Base-by-base conservation (phyloP, 2,113 vertebrate species). In the Gorsachius goisagi region DNA sequence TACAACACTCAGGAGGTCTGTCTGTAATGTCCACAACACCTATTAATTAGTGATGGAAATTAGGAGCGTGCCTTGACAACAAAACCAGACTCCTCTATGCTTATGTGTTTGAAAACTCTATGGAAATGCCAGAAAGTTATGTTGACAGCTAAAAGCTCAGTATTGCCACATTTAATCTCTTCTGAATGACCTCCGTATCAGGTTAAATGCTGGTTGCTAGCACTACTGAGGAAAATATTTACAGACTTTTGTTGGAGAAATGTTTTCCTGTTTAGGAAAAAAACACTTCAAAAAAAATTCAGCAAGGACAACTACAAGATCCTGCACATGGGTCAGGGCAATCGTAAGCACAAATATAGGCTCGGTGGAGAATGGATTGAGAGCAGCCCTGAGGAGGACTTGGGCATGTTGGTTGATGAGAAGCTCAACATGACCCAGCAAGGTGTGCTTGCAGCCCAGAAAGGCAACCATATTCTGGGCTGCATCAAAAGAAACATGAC, bases 141-240 rank as follows among this genome's bases (percentile, higher is more conserved):
- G 11, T 37, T 75, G 62, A 52, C 62, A 87, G 83, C 47, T 53
- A 72, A 81, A 95, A 96, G 23, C 62, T 92, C 76, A 47, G 44
- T 9, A 14, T 74, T 92, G 79, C 85, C 73, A 90, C 52, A 75
- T 72, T 73, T 72, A 35, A 75, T 81, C 80, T 93, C 35, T 89
- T 84, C 64, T 50, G 52, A 90, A 63, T 64, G 76, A 90, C 75
- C 78, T 83, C 82, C 69, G n/a, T 67, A 90, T 13, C 59, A 82
- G 23, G 68, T 90, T 86, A 88, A 88, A 92, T 92, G 66, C 22
- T 79, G 80, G 66, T 68, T 90, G 49, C 26, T 89, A 86, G 33
- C 81, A 88, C 47, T 94, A 84, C 35, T 64, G 76, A 92, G 90
- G 85, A 92, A 97, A 97, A 95, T 92, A 97, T 95, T 96, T 96